These are phyloP conservation scores for Drosophila maculinotata DNA, from an alignment of 2,888 invertebrate genomes.

Conservation along the genomic window DNA sequence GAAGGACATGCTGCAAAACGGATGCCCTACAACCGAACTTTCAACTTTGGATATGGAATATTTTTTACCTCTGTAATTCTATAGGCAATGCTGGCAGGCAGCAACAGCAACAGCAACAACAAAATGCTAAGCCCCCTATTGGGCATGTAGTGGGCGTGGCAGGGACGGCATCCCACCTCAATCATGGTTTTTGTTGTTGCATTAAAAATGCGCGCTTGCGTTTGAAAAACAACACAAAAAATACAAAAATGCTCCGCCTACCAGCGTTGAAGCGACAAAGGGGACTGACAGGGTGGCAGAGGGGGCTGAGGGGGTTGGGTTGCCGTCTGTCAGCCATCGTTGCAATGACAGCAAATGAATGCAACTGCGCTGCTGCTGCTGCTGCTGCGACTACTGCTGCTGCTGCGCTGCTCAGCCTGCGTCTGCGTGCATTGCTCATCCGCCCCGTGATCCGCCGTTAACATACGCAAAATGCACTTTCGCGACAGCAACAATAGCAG, in stretches of 20 bases:
- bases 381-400: conserved; percentile 31
- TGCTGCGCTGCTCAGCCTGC: conserved; percentile 42
- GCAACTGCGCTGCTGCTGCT: conserved; percentile 55
- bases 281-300: background rate
- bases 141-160: conserved; percentile 46
- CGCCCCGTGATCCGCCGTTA: conserved; percentile 52
- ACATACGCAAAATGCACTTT: conserved; percentile 68
- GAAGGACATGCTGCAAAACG: conserved; percentile 58
- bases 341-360: conserved; percentile 62
- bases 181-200: conserved; percentile 49
- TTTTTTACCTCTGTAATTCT: conserved; percentile 46
- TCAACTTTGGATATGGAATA: conserved; percentile 71
- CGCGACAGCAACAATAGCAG: conserved; percentile 54
- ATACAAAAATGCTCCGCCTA: conserved; percentile 84
- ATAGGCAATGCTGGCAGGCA: conserved; percentile 31
- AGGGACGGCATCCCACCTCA: conserved; percentile 5
- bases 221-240: conserved; percentile 80
- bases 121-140: conserved; percentile 73
- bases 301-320: background rate
- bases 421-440: conserved; percentile 70
- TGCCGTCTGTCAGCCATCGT: conserved; percentile 49
- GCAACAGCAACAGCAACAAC: conserved; percentile 8
- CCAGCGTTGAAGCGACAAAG: conserved; percentile 17
- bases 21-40: conserved; percentile 73
- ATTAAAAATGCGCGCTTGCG: conserved; percentile 85